phyloP scores from a whole-genome alignment of 2,797 vertebrate genomes.

The Podarcis siculus region DNA sequence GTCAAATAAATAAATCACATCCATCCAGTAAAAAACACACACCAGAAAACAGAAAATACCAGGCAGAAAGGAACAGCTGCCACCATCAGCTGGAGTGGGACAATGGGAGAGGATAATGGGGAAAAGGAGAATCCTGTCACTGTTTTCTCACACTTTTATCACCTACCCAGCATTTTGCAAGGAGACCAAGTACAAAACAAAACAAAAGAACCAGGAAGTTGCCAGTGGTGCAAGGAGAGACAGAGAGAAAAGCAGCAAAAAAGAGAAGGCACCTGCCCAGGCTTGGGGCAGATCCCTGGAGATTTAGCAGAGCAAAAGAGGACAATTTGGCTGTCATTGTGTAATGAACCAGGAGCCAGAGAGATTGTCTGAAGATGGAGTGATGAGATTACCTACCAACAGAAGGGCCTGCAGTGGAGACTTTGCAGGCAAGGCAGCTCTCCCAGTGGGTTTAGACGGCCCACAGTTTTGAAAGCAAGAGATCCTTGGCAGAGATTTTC shows the following conservation, averaged over 20 bases:
- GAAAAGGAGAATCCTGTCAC: not conserved
- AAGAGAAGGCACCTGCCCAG: not conserved
- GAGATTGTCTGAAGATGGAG: slow-evolving; percentile 33
- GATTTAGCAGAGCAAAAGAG: slow-evolving; percentile 8
- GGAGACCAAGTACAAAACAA: not conserved
- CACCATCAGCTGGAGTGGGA: no score
- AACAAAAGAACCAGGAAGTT: not conserved
- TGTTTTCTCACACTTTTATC: slow-evolving; percentile 13
- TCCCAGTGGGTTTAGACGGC: not conserved
- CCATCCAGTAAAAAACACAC: not conserved
- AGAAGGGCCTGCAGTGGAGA: not conserved
- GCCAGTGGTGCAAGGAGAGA: not conserved
- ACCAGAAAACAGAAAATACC: not conserved
- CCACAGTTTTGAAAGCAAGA: not conserved
- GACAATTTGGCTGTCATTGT: slow-evolving; percentile 39
- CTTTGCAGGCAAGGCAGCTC: not conserved
- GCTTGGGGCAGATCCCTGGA: slow-evolving; percentile 19
- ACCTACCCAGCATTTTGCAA: not conserved
- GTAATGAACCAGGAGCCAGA: slow-evolving; percentile 29
- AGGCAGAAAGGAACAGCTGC: not conserved
- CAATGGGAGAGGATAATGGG: not conserved
- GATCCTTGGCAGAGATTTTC: not conserved
- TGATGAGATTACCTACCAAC: slow-evolving; percentile 12
- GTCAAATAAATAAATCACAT: slow-evolving; percentile 8
- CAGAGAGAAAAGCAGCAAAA: not conserved